Conservation (phyloP, 2,113 vertebrate genomes). For the Chaetodon trifascialis region DNA sequence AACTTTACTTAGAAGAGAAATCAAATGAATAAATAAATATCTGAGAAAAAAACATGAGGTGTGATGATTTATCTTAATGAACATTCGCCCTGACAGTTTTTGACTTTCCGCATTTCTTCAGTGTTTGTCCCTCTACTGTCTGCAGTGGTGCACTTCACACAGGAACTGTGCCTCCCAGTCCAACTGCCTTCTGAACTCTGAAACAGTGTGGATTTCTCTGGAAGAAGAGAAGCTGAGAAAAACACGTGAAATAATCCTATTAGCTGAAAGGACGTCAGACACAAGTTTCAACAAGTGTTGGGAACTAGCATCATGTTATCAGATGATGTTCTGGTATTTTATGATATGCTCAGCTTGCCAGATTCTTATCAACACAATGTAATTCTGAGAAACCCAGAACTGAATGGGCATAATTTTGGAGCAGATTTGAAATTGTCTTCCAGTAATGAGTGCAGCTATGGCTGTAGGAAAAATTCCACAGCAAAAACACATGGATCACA, state of each 20-base stretch:
- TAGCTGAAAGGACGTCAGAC: not conserved
- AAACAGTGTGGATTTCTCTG: not conserved
- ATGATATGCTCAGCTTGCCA: not conserved
- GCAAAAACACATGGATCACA: not conserved
- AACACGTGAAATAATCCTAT: not conserved
- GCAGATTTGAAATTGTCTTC: not conserved
- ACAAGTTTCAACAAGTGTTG: not conserved
- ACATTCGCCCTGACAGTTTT: too few relatives aligned
- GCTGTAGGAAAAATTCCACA: not conserved
- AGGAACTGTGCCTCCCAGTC: not conserved
- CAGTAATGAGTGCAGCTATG: not conserved
- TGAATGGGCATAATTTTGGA: not conserved
- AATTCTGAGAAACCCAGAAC: not conserved
- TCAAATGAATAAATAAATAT: not conserved
- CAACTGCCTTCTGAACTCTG: not conserved
- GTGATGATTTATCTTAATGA: not conserved
- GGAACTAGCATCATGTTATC: not conserved
- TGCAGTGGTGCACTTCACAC: not conserved
- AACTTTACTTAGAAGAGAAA: too few relatives aligned
- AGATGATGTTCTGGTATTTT: not conserved
- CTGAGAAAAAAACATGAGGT: not conserved
- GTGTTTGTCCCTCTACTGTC: too few relatives aligned
- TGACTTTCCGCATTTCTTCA: too few relatives aligned
- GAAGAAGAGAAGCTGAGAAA: not conserved
- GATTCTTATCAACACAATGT: not conserved